These are phyloP conservation scores for Ephestia elutella DNA, from an alignment of 1,140 invertebrate species.

Conservation along the genomic window DNA sequence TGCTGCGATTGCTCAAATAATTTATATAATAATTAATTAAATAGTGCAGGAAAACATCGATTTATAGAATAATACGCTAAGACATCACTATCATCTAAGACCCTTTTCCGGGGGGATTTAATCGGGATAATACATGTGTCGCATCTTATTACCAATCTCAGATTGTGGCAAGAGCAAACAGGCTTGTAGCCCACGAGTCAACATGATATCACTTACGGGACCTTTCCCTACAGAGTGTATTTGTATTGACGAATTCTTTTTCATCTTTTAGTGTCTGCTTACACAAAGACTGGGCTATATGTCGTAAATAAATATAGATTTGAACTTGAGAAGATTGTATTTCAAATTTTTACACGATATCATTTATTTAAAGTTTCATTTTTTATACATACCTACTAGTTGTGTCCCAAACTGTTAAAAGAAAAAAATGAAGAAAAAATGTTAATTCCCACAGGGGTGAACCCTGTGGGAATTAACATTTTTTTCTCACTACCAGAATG, in stretches of 20 bases:
- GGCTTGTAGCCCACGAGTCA: constrained; percentile 49
- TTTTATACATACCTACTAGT: no score
- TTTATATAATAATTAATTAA: no score
- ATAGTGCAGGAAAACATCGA: background rate
- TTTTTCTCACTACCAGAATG: no score
- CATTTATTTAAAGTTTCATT: no score
- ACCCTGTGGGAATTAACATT: no score
- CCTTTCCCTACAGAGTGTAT: constrained; percentile 45
- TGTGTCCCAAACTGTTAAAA: no score
- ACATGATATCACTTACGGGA: constrained; percentile 61
- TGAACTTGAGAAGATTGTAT: background rate
- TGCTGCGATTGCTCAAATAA: no score
- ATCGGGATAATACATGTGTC: constrained; percentile 68
- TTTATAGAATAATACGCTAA: constrained; percentile 14
- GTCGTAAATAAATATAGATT: constrained; percentile 2
- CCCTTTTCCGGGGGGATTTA: constrained; percentile 53
- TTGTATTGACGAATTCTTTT: constrained; percentile 54
- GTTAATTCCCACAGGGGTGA: no score
- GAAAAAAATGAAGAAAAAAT: no score
- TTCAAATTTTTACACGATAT: background rate
- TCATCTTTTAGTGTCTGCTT: constrained; percentile 32
- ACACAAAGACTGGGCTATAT: constrained; percentile 15
- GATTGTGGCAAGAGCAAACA: constrained; percentile 62
- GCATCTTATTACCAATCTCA: constrained; percentile 69
- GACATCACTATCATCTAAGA: constrained; percentile 53